These are phyloP conservation scores for Nothocercus nigrocapillus DNA, from an alignment of 2,113 vertebrate genomes.

Conservation along the genomic window DNA sequence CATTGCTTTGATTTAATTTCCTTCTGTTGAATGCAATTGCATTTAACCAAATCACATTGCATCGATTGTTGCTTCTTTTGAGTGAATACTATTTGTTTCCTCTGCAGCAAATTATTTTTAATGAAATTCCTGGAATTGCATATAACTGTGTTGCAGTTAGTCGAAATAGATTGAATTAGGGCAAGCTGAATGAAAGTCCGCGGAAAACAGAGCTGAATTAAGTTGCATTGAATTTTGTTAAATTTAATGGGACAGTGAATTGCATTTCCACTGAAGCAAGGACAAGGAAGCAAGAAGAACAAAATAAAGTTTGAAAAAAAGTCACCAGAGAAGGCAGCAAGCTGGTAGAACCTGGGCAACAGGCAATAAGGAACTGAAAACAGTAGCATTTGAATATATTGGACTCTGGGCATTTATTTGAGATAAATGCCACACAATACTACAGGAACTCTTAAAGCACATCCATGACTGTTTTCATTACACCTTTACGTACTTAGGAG, in stretches of 20 bases:
- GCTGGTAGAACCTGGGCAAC: not conserved
- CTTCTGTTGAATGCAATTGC: slow-evolving; percentile 1
- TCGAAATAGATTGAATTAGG: slow-evolving; percentile 54
- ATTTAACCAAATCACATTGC: slow-evolving; percentile 53
- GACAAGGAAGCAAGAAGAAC: not conserved
- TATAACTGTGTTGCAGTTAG: slow-evolving; percentile 41
- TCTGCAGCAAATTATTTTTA: slow-evolving; percentile 56
- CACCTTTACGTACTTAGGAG: not conserved
- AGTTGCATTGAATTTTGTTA: slow-evolving; percentile 25
- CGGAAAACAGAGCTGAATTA: slow-evolving; percentile 33
- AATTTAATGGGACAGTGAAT: slow-evolving; percentile 33
- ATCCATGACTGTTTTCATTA: not conserved
- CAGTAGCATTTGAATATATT: too few relatives aligned
- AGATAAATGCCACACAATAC: not conserved
- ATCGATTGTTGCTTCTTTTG: slow-evolving; percentile 38
- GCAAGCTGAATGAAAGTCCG: not conserved
- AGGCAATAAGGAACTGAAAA: not conserved
- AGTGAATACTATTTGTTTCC: slow-evolving; percentile 29
- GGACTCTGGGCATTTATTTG: not conserved
- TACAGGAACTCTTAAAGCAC: not conserved
- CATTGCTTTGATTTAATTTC: slow-evolving; percentile 53
- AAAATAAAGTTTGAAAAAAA: not conserved
- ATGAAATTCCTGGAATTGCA: slow-evolving; percentile 60
- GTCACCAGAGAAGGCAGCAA: not conserved
- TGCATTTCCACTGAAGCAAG: slow-evolving; percentile 2